A percentile compares a stretch with the other conserved stretches of the same genome.
Conservation (phyloP, 2,113 vertebrate genomes). For the Thamnaconus septentrionalis region DNA sequence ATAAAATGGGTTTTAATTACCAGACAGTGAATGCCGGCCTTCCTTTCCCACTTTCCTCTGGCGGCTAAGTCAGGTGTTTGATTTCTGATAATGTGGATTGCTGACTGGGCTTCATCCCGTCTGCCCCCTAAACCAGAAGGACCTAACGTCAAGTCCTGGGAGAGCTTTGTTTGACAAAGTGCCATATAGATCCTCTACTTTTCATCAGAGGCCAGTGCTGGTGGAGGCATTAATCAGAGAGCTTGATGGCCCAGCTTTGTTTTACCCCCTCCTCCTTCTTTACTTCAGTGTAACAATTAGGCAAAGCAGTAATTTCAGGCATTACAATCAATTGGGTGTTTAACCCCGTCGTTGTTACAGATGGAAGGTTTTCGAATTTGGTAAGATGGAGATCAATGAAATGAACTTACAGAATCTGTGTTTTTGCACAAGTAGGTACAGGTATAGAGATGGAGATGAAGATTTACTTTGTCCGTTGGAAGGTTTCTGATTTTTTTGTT, state of each 20-base stretch:
- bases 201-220: conserved; percentile 79
- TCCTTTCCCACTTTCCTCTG: conserved; percentile 71
- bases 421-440: too few species aligned
- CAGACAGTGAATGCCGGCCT: conserved; percentile 83
- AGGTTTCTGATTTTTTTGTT: background rate
- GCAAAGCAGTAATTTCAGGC: conserved; percentile 90
- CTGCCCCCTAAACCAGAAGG: conserved; percentile 65
- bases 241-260: conserved; percentile 76
- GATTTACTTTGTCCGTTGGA: too few species aligned
- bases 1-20: conserved; percentile 98
- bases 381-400: conserved; percentile 63
- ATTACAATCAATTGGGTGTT: conserved; percentile 83
- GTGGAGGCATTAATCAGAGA: conserved; percentile 83
- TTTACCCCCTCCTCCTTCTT: conserved; percentile 51
- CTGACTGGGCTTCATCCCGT: conserved; percentile 90
- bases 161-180: conserved; percentile 89
- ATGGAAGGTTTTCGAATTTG: conserved; percentile 57
- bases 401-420: conserved; percentile 33
- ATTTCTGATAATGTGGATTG: conserved; percentile 94
- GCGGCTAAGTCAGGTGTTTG: conserved; percentile 82
- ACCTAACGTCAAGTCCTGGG: conserved; percentile 75
- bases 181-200: conserved; percentile 85
- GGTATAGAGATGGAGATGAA: too few species aligned
- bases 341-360: too few species aligned
- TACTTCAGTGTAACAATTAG: conserved; percentile 86